Base-by-base conservation (phyloP, 2,113 vertebrate species). In the Pangasianodon gigas region DNA sequence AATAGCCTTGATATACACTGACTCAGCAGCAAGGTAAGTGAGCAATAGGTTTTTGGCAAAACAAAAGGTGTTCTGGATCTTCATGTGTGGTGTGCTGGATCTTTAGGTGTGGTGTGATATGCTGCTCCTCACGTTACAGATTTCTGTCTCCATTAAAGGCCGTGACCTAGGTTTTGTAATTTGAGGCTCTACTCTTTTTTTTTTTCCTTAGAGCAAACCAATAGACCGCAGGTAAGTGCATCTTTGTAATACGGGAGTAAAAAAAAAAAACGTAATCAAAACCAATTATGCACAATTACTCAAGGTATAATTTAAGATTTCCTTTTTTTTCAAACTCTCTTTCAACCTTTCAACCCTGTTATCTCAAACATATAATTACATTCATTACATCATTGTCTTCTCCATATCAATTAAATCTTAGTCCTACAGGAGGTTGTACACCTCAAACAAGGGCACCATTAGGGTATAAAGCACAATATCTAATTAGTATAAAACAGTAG, bases 401-500 rank as follows among this genome's bases (percentile, higher is more conserved):
- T n/a, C 52, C 16, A 9, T 24, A 9, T 60, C 32, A 84, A 16
- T 46, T 62, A 84, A 84, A 16, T 87, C 87, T 91, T 90, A 94
- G 86, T 91, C 84, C 37, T 9, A 92, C 58, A 7, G 80, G 92
- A 93, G 91, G 93, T 93, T 93, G 93, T 91, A 0, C 90, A 96
- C 2, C 29, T 94, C 89, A 96, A 96, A 96, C 95, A 95, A 93
- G 65, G 0, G 91, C 82, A 92, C 91, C 81, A 88, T 94, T 93
- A 94, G 93, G 93, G 32, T 89, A 91, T 91, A 77, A 89, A 92
- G 91, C 94, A 93, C 92, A 95, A 95, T 95, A 92, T 96, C 96
- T 96, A 96, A 97, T 97, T 94, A 93, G 93, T 74, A 93, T 91
- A 90, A 95, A 93, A 94, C 88, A 88, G 90, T 93, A 87, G 71